phyloP scores from a whole-genome alignment of 2,888 invertebrate genomes.

The Cheilosia variabilis region DNA sequence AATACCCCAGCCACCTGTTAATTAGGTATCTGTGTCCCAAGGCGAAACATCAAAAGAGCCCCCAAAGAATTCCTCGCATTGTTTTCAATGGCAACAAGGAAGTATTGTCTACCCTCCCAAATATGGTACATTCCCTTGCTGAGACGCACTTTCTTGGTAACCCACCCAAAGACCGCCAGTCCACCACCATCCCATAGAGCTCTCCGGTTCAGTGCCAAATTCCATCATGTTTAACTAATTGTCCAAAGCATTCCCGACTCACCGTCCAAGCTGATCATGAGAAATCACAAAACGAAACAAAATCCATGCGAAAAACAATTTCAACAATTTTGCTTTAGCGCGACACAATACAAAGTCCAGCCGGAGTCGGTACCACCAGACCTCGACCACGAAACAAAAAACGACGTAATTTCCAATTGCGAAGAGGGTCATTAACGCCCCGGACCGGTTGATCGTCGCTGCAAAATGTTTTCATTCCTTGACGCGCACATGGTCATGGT shows the following conservation, averaged over 20 bases:
- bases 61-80: neutral
- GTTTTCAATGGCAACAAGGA: slow-evolving; percentile 17
- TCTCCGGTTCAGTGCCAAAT: slow-evolving; percentile 48
- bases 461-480: slow-evolving; percentile 40
- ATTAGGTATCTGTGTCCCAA: neutral
- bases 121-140: slow-evolving; percentile 8
- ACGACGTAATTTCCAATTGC: slow-evolving; percentile 43
- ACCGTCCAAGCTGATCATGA: slow-evolving; percentile 35
- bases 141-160: slow-evolving; percentile 28
- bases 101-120: slow-evolving; percentile 13
- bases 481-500: slow-evolving; percentile 47
- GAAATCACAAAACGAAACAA: slow-evolving; percentile 33
- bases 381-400: slow-evolving; percentile 24
- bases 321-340: slow-evolving; percentile 23
- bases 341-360: neutral
- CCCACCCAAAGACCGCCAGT: slow-evolving; percentile 10
- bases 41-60: neutral
- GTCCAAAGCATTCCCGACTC: slow-evolving; percentile 47
- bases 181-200: slow-evolving; percentile 1
- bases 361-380: neutral
- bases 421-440: slow-evolving; percentile 70
- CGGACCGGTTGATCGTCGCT: slow-evolving; percentile 42
- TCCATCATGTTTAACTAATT: slow-evolving; percentile 68
- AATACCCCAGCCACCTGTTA: neutral
- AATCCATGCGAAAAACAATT: slow-evolving; percentile 29